Base-by-base conservation (phyloP, 1,140 invertebrate species). In the Drosophila gunungcola region DNA sequence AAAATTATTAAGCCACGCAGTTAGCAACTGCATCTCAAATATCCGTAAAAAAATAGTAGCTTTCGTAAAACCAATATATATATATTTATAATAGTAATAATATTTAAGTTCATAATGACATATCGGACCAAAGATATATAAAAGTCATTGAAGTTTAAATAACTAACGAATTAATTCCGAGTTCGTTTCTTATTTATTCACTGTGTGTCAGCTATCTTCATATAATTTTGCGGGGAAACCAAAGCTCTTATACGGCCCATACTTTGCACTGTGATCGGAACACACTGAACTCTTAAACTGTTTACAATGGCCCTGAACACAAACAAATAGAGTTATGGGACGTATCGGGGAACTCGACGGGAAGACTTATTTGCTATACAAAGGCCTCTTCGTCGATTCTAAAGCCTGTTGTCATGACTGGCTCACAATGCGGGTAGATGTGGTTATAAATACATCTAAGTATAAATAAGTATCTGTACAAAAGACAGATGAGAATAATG, bases 291-390 rank as follows among this genome's bases (percentile, higher is more conserved):
- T 70, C 74, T 88, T 79, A 78, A 82, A 78, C 65, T 86, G 74
- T 78, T 86, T 78, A 82, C 82, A 81, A 82, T 88, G 75, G 64
- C 82, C 82, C 54, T 88, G 83, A 79, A 53, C 46, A 32, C 65
- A 78, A 54, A 52, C 57, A 65, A 49, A 53, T 41, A 39, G 48
- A 52, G 46, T 10, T 58, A 43, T 42, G 54, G 78, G 69, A 86
- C 70, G 82, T 82, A 73, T 42, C 32, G 27, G 34, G n/a, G 55
- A 53, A 49, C 32, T 29, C 29, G 51, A 12, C 43, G 73, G 52
- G 42, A 74, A 49, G 57, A 43, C 36, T 54, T 76, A 60, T 76
- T 76, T 57, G 62, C 41, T n/a, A 48, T 48, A 80, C 62, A 81
- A 78, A 70, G 51, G 61, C 39, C 54, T 67, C 65, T 65, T 51